Conservation (phyloP, 2,888 invertebrate species). For the Pristionchus japonicus region DNA sequence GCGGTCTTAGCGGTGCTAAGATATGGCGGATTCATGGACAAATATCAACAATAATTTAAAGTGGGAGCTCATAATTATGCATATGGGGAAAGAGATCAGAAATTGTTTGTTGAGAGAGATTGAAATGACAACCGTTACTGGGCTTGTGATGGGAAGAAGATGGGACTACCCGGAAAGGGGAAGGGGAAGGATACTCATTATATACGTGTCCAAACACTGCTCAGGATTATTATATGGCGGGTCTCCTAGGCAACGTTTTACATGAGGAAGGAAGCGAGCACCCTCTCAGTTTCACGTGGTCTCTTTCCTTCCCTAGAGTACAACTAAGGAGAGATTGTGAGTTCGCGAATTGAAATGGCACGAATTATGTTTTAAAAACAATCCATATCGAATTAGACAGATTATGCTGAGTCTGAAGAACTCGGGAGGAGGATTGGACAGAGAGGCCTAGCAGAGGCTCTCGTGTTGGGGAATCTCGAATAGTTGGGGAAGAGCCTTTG, state of each 20-base stretch:
- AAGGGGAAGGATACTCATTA: background rate
- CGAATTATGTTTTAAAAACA: no score
- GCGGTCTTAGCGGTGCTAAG: background rate
- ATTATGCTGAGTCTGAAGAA: background rate
- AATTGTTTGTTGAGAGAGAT: background rate
- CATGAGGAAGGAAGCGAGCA: background rate
- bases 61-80: background rate
- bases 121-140: background rate
- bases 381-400: no score
- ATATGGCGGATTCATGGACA: background rate
- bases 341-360: no score
- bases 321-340: no score
- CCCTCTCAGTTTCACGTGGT: background rate
- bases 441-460: background rate
- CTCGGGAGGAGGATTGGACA: background rate
- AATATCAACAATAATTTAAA: conserved; percentile 18
- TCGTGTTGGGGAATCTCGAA: conserved; percentile 39
- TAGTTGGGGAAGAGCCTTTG: conserved; percentile 1
- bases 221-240: background rate
- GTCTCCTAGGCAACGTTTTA: background rate
- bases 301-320: no score
- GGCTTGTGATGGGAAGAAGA: background rate
- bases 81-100: background rate
- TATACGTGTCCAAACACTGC: background rate
- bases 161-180: background rate